These are phyloP conservation scores for Tetrapedia diversipes DNA, from an alignment of 2,888 invertebrate species.

Conservation along the genomic window DNA sequence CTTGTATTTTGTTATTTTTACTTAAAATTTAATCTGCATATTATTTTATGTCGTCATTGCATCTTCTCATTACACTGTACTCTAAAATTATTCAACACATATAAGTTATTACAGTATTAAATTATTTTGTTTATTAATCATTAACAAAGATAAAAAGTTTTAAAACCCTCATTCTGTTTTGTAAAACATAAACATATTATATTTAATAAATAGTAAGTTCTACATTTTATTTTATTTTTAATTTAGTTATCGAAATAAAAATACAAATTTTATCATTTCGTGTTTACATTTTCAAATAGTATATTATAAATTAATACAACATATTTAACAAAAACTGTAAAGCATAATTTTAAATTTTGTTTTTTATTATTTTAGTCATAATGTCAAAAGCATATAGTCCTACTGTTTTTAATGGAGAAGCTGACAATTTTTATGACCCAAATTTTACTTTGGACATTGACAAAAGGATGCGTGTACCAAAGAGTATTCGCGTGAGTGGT, in stretches of 20 bases:
- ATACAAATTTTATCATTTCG: background rate
- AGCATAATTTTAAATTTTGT: background rate
- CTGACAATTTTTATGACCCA: constrained; percentile 86
- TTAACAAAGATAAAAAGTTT: background rate
- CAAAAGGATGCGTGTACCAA: constrained; percentile 92
- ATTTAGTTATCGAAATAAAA: background rate
- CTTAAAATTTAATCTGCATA: constrained; percentile 1
- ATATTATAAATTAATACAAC: background rate
- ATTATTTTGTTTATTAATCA: constrained; percentile 2
- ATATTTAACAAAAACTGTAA: background rate
- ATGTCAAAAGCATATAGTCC: constrained; percentile 87
- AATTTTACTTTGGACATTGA: constrained; percentile 91
- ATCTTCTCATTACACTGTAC: constrained; percentile 9
- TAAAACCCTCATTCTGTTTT: background rate
- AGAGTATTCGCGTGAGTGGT: constrained; percentile 90
- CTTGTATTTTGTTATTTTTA: background rate
- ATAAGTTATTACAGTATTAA: constrained; percentile 4
- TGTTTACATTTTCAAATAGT: background rate
- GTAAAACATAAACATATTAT: background rate
- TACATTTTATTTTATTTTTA: background rate
- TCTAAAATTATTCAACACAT: constrained; percentile 9
- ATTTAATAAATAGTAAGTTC: background rate
- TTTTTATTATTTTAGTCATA: constrained; percentile 60
- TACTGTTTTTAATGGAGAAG: constrained; percentile 85
- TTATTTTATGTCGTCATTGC: constrained; percentile 39